Conservation (phyloP, 2,113 vertebrate species). For the Microtus montanus region DNA sequence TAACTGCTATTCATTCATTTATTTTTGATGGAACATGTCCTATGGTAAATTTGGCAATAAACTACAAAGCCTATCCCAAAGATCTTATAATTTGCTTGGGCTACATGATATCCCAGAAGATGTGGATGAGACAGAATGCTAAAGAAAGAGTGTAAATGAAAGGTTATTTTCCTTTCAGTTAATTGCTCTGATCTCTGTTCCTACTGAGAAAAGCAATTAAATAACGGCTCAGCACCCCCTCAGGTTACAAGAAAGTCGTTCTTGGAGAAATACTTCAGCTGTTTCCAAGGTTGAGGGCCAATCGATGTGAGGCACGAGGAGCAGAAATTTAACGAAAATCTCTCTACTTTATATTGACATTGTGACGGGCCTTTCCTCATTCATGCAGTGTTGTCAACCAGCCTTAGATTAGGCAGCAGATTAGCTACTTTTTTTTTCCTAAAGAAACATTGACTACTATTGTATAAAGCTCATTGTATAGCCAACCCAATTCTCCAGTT, state of each 20-base stretch:
- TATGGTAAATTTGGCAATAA: not conserved
- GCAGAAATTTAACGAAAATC: conserved; percentile 12
- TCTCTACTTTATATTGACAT: not conserved
- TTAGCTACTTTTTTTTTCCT: not conserved
- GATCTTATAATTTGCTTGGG: not conserved
- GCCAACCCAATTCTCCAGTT: not conserved
- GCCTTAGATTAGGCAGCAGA: not conserved
- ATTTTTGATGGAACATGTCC: not conserved
- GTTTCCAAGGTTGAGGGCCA: not conserved
- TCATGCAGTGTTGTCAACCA: not conserved
- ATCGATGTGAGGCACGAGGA: not conserved
- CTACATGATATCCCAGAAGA: not conserved
- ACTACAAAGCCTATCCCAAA: not conserved
- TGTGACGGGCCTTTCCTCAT: not conserved
- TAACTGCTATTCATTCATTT: not conserved
- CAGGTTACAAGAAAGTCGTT: not conserved
- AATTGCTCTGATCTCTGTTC: not conserved
- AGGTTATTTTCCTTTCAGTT: conserved; percentile 15
- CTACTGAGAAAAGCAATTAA: not conserved
- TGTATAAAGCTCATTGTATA: not conserved
- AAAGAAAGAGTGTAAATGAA: not conserved
- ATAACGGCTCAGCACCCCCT: not conserved
- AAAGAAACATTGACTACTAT: not conserved
- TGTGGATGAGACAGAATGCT: not conserved
- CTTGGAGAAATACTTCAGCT: not conserved